These are phyloP conservation scores for Peromyscus leucopus DNA, from an alignment of 2,113 vertebrate species.

Conservation along the genomic window DNA sequence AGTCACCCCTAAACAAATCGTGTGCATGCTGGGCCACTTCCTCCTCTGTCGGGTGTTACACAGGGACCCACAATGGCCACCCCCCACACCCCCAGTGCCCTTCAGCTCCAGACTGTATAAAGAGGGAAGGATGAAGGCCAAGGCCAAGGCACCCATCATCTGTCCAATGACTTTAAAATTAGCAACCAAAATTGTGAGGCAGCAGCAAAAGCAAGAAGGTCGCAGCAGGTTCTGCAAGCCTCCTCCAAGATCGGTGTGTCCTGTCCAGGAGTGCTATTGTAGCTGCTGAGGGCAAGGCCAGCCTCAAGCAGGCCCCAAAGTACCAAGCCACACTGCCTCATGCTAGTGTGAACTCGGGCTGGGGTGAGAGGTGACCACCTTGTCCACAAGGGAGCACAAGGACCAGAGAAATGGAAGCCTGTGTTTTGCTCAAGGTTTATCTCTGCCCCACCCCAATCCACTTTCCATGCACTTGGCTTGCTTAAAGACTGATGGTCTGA, in stretches of 20 bases:
- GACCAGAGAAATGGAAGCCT: neutral
- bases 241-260: neutral
- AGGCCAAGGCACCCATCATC: too few species aligned
- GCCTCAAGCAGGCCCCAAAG: neutral
- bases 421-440: neutral
- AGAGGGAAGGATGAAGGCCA: neutral
- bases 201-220: neutral
- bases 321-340: neutral
- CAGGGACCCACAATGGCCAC: neutral
- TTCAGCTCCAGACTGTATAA: neutral
- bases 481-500: neutral
- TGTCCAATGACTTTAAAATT: neutral
- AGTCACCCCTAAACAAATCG: neutral
- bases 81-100: neutral
- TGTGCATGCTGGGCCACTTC: neutral
- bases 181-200: neutral
- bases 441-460: too few species aligned
- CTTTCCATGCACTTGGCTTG: neutral
- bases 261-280: neutral
- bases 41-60: neutral
- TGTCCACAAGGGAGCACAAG: neutral
- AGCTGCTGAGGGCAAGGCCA: neutral
- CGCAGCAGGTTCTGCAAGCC: neutral
- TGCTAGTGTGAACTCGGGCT: neutral
- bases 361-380: neutral